Evolutionary conservation across 2,113 vertebrate species (phyloP).

Genomic region (Chlorocebus sabaeus): DNA sequence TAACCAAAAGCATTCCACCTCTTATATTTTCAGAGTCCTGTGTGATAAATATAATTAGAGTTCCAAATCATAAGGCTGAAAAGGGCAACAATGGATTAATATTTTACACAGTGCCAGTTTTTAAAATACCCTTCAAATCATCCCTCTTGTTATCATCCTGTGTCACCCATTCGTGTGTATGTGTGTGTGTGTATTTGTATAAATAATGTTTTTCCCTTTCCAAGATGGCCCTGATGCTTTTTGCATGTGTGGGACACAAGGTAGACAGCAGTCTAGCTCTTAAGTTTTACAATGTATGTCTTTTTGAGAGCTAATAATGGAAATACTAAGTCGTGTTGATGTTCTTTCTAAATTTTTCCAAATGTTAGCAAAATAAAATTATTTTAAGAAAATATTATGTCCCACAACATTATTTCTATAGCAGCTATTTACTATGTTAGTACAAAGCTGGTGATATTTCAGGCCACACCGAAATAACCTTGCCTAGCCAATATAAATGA

Average conservation of each 20-base stretch:
- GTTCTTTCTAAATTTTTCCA: background rate
- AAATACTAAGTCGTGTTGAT: background rate
- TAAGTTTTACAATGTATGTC: background rate
- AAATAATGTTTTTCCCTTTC: background rate
- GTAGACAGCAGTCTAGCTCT: background rate
- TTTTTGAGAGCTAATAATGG: background rate
- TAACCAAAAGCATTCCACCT: background rate
- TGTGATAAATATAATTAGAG: background rate
- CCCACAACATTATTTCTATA: background rate
- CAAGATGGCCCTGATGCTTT: background rate
- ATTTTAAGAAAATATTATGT: background rate
- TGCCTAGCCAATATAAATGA: background rate
- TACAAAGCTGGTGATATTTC: background rate
- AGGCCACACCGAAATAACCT: background rate
- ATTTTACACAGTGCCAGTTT: background rate
- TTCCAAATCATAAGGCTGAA: background rate
- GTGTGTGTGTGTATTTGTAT: background rate
- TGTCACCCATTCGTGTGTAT: background rate
- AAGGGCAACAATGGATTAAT: background rate
- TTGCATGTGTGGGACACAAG: background rate
- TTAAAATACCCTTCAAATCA: background rate
- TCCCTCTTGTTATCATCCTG: background rate
- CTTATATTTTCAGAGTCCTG: background rate
- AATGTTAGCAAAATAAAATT: background rate
- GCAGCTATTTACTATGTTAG: background rate